Base-by-base conservation (phyloP, 1,140 invertebrate genomes). In the Bombus superbus region DNA sequence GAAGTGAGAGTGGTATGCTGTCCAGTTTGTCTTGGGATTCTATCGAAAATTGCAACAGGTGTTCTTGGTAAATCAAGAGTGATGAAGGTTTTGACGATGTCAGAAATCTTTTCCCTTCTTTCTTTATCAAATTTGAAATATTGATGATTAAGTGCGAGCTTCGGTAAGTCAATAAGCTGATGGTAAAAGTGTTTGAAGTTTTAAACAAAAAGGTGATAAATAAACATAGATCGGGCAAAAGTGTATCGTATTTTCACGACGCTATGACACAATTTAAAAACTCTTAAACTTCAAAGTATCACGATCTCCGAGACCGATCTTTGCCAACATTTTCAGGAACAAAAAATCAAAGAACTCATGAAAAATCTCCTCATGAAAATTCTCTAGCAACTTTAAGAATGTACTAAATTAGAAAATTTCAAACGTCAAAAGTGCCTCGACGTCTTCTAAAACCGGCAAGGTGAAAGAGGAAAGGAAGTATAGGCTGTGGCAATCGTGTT, bases 401-500 rank as follows among this genome's bases (percentile, higher is more conserved):
- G 6, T 1, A 13, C 1, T 6, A 25, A 32, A 74, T 11, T 28
- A 38, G 35, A 13, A 15, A n/a, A 76, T 40, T n/a, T 13, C 28
- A 22, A 15, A 59, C 25, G 1, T 18, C 0, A 13, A 35, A 81
- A 57, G 8, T 32, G 47, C 66, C 13, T 28, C 38, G 53, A 57
- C 15, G 62, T 35, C 64, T 11, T 32, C 18, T 40, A 40, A 53
- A 53, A 53, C 32, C 62, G 64, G 25, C 25, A 35, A 62, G 59
- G 59, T 32, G 15, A 77, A 76, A 71, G 64, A 22, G 22, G 22
- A 32, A 69, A 59, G 47, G 68, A 64, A 64, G 69, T 57, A 62
- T 73, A 79, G n/a, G 42, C 47, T 38, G 66, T 47, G 44, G 77
- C 40, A 62, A 81, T 74, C 75, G 42, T 32, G 66, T 32, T 18